Base-by-base conservation (phyloP, 2,113 vertebrate species). In the Nerophis ophidion region DNA sequence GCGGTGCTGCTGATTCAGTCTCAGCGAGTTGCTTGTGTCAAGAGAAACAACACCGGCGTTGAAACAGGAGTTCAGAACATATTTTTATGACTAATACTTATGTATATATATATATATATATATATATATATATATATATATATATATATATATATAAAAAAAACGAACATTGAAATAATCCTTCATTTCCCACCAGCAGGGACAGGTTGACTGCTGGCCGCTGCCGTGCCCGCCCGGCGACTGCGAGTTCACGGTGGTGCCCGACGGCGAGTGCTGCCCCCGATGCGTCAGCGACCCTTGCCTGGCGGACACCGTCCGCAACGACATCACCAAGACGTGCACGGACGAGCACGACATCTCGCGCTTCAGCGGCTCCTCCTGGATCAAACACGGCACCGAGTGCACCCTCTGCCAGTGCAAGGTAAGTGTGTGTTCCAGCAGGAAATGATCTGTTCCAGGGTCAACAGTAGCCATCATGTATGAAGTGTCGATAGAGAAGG, bases 161-260 rank as follows among this genome's bases (percentile, higher is more conserved):
- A 9, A 40, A 40, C 2, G 4, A 40, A 40, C 38, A 40, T 5
- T 44, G 40, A 11, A 44, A 11, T 44, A 44, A 44, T 44, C 3
- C 17, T 49, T 49, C 4, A 19, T 3, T 2, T 57, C 38, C 48
- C 19, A 86, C 2, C 80, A 99, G 97, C 93, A 93, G 84, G 96
- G 97, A 0, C 95, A 98, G 86, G 95, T 98, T 68, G 97, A 99
- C 80, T 99, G 97, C 76, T 98, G 96, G 96, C 94, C 97, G 7
- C 86, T 98, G 83, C 88, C 93, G 0, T 99, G 97, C 79, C 92
- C 93, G 0, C 92, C 94, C 2, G 85, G 81, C 61, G 93, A 96
- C 15, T 99, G 97, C 70, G 95, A 97, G 75, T 98, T 98, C 84
- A 95, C 93, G 0, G 83, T 92, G 57, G 91, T 98, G 53, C 92